Base-by-base conservation (phyloP, 2,888 invertebrate species). In the Aphelenchoides bicaudatus region DNA sequence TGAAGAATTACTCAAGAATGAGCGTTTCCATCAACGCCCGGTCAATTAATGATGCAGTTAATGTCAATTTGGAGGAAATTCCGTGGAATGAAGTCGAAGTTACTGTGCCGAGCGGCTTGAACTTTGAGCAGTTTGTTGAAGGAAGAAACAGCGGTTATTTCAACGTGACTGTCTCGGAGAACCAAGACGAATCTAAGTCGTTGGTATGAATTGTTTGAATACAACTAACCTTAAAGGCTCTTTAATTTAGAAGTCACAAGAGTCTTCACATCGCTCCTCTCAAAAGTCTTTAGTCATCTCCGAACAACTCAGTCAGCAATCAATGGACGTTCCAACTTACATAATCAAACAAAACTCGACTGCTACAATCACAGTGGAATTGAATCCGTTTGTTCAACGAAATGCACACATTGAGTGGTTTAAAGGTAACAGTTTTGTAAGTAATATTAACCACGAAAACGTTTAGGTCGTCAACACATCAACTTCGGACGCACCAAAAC, bases 281-380 rank as follows among this genome's bases (percentile, higher is more conserved):
- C 61, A 59, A 25, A 59, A 48, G 25, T 59, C 59, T 3, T 50
- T 59, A 3, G 48, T 39, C 30, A 21, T 48, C n/a, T 59, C 64
- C 3, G 72, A 69, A 27, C 70, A 70, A 6, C 65, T 66, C 31
- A 55, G 56, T 65, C 68, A 6, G 58, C 63, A 13, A 58, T 28
- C n/a, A 23, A 10, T 74, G 6, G 71, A 72, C 54, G 72, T 76
- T 54, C 77, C 77, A 5, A 71, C 73, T 16, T 78, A 78, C 49
- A 68, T 75, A 2, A 73, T 77, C 49, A 72, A 76, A 57, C 55
- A 67, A 47, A 73, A 72, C 37, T 72, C 73, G 0, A 78, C 76
- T 0, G 78, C 78, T 0, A 72, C 73, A 0, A 78, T 78, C 46
- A 78, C 76, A 1, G 78, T 78, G 54, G 78, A 78, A 47, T 61